phyloP scores from a whole-genome alignment of 2,888 invertebrate genomes.

The Augochlorella aurata region DNA sequence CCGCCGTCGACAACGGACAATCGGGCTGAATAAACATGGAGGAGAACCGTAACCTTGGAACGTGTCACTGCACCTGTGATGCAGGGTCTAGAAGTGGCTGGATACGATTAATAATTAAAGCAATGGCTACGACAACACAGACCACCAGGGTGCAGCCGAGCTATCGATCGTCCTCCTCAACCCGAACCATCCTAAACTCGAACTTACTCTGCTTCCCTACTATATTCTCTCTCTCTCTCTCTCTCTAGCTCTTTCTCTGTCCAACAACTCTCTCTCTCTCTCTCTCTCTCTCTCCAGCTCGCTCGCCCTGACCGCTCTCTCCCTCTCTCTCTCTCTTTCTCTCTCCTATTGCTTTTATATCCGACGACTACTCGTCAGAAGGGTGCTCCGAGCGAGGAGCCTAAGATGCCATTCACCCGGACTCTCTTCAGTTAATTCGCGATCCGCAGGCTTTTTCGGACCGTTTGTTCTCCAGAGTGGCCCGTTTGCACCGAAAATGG shows the following conservation, averaged over 20 bases:
- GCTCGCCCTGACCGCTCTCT: conserved; percentile 25
- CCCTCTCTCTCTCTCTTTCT: no score
- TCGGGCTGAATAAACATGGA: conserved; percentile 4
- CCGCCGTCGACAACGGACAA: no score
- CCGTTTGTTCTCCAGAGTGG: conserved; percentile 22
- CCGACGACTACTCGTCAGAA: conserved; percentile 64
- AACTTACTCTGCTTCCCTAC: conserved; percentile 58
- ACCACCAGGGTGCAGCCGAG: conserved; percentile 48
- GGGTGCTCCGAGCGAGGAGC: conserved; percentile 61
- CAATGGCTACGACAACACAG: conserved; percentile 51
- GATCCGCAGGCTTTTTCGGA: conserved; percentile 15
- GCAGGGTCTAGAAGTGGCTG: conserved; percentile 55
- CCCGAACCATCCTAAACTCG: conserved; percentile 67
- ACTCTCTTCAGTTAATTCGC: conserved; percentile 45
- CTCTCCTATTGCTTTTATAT: conserved; percentile 66
- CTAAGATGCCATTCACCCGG: conserved; percentile 61
- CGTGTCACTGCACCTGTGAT: conserved; percentile 70
- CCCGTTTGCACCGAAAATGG: conserved; percentile 19
- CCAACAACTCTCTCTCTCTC: conserved; percentile 16
- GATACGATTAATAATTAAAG: conserved; percentile 71
- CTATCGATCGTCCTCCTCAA: conserved; percentile 70
- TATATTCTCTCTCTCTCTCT: conserved; percentile 35
- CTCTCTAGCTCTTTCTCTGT: background rate
- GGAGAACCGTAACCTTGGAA: conserved; percentile 55
- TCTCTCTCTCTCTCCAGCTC: background rate